Evolutionary conservation across 2,797 vertebrate species (phyloP).

Genomic region (Crocidura indochinensis): DNA sequence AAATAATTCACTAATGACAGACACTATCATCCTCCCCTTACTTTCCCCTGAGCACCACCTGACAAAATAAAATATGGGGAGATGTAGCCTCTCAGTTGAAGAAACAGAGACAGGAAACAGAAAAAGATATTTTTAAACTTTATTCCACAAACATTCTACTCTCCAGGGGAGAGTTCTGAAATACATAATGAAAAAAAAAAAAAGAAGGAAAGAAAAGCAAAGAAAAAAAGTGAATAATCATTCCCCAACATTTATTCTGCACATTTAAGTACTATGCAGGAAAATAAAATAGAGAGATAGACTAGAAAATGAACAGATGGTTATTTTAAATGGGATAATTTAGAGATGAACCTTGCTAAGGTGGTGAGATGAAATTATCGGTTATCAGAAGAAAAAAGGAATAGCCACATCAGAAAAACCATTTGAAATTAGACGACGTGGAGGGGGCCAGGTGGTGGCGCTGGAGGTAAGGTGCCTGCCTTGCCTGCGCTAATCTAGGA

Average conservation of each 20-base stretch:
- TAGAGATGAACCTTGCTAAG: neutral
- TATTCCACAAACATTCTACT: slow-evolving; percentile 15
- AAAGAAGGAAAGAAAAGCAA: neutral
- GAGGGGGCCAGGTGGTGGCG: no score
- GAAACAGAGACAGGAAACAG: neutral
- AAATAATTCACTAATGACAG: neutral
- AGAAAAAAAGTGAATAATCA: neutral
- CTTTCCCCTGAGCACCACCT: neutral
- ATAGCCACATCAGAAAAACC: neutral
- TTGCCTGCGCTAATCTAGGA: no score
- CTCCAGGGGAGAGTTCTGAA: neutral
- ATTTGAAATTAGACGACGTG: neutral
- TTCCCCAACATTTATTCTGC: neutral
- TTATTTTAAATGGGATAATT: neutral
- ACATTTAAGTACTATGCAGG: neutral
- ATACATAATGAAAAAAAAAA: neutral
- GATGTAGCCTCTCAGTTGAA: neutral
- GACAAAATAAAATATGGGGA: neutral
- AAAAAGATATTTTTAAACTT: neutral
- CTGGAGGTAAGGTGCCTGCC: no score
- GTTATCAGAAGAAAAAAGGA: neutral
- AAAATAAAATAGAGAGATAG: neutral
- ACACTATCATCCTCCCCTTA: neutral
- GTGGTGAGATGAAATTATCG: neutral
- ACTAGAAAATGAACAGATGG: neutral